Conservation (phyloP, 2,113 vertebrate species). For the Podarcis cretensis region DNA sequence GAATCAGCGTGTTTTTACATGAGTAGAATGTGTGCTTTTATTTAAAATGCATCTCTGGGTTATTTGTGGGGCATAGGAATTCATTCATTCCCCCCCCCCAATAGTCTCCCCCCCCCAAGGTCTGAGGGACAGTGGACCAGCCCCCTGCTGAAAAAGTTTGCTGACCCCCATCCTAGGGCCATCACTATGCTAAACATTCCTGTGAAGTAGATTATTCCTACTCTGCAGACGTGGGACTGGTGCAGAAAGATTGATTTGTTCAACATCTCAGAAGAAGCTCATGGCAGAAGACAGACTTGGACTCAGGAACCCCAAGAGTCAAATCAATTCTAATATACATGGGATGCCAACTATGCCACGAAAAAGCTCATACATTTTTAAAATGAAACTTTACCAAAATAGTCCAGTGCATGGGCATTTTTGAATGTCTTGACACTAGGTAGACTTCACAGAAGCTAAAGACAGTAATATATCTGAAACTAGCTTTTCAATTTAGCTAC, state of each 20-base stretch:
- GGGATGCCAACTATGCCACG: neutral
- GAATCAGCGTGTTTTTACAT: no score
- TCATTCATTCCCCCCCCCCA: no score
- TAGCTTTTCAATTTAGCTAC: neutral
- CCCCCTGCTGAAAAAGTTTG: no score
- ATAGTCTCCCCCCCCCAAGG: no score
- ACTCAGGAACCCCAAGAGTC: neutral
- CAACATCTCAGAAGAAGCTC: neutral
- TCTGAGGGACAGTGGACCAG: no score
- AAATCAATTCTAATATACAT: neutral
- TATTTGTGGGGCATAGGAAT: no score
- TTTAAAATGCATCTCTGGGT: no score
- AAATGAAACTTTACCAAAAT: neutral
- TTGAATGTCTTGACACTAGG: neutral
- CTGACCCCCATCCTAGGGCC: neutral
- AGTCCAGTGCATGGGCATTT: no score
- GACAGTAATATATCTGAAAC: neutral
- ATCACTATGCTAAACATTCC: neutral
- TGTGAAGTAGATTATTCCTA: neutral
- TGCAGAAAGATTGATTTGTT: neutral
- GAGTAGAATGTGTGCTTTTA: no score
- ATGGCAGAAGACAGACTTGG: neutral
- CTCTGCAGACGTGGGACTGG: neutral
- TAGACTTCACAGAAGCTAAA: neutral
- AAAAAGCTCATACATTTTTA: neutral